A percentile compares a stretch with the other conserved stretches of the same genome.
phyloP scores from a whole-genome alignment of 2,797 vertebrate genomes.

The Sebastes cheni region DNA sequence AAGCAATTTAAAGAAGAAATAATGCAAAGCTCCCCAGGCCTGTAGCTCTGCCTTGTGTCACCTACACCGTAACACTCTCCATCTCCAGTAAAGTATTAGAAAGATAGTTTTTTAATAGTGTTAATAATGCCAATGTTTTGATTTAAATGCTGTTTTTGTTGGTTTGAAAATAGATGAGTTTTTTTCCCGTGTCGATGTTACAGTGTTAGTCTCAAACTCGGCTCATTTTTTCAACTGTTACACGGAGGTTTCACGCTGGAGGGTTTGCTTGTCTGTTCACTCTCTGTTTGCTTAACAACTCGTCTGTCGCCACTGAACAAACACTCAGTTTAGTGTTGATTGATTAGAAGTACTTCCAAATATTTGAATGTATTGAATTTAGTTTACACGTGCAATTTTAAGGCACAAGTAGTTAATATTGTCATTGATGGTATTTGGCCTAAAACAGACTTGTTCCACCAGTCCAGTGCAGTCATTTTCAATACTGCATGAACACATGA shows the following conservation, averaged over 20 bases:
- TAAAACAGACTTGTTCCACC: background rate
- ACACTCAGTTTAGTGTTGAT: background rate
- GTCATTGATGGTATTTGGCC: background rate
- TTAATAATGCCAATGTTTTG: slow-evolving; percentile 48
- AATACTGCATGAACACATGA: background rate
- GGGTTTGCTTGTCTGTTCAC: background rate
- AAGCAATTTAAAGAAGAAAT: background rate
- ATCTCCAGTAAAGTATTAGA: slow-evolving; percentile 65
- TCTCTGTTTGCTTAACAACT: background rate
- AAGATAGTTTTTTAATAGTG: slow-evolving; percentile 39
- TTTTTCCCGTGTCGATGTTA: slow-evolving; percentile 13
- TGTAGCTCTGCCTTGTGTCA: slow-evolving; percentile 38
- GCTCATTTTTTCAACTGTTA: background rate
- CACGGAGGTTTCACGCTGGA: background rate
- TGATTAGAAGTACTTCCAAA: background rate
- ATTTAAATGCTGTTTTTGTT: slow-evolving; percentile 22
- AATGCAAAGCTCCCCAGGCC: background rate
- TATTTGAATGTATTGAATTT: slow-evolving; percentile 54
- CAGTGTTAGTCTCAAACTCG: slow-evolving; percentile 44
- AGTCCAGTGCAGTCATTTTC: background rate
- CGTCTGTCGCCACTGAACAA: background rate
- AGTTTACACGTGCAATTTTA: slow-evolving; percentile 12
- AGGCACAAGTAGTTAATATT: background rate
- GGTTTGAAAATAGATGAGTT: background rate
- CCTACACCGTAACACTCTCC: slow-evolving; percentile 41